A percentile compares a stretch with the other conserved stretches of the same genome.
These are phyloP conservation scores for Sinella curviseta DNA, from an alignment of 1,140 invertebrate species.

Conservation along the genomic window DNA sequence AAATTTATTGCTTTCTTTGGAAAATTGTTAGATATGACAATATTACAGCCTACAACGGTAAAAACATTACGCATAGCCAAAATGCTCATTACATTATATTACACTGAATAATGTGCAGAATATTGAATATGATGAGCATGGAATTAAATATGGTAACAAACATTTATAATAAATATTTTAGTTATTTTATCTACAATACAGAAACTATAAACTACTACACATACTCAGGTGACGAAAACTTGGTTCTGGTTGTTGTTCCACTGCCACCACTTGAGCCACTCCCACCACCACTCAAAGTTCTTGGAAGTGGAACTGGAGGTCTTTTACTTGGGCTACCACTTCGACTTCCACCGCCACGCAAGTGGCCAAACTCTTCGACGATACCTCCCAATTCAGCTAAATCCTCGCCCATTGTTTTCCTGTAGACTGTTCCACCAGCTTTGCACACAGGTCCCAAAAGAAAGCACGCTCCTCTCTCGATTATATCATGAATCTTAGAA, in stretches of 20 bases:
- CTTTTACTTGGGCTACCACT: conserved; percentile 16
- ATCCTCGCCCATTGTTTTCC: conserved; percentile 35
- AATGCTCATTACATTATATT: too few relatives aligned
- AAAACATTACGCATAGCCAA: too few relatives aligned
- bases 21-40: too few relatives aligned
- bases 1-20: too few relatives aligned
- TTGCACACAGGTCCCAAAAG: conserved; percentile 39
- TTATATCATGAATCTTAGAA: conserved; percentile 34
- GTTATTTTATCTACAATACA: too few relatives aligned
- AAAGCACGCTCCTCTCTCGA: conserved; percentile 44
- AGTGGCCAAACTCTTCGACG: conserved; percentile 27
- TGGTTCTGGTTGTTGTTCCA: background rate
- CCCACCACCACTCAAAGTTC: conserved; percentile 24
- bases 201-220: too few relatives aligned
- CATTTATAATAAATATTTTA: background rate
- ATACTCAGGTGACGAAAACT: conserved; percentile 42
- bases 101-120: too few relatives aligned
- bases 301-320: conserved; percentile 37
- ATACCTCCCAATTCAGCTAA: conserved; percentile 35
- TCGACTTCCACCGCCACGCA: conserved; percentile 17
- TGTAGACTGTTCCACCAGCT: conserved; percentile 37
- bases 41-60: too few relatives aligned
- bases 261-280: background rate
- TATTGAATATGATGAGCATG: too few relatives aligned
- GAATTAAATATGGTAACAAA: too few relatives aligned